phyloP scores from a whole-genome alignment of 2,888 invertebrate species.

The Callyntrura sp. region DNA sequence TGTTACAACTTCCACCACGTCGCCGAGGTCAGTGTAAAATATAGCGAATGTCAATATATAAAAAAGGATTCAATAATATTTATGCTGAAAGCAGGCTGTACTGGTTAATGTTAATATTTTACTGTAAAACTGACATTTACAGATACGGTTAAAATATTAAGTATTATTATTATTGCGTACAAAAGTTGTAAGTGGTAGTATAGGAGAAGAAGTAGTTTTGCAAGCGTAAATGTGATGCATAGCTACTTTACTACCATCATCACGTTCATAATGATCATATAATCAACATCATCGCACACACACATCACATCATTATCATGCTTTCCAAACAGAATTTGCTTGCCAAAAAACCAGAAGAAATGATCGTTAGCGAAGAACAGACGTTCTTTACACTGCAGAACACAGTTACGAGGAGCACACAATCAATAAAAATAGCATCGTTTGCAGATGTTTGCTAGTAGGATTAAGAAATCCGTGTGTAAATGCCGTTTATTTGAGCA shows the following conservation, averaged over 20 bases:
- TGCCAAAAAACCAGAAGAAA: conserved; percentile 61
- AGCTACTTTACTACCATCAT: conserved; percentile 36
- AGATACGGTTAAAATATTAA: neutral
- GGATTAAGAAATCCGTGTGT: conserved; percentile 7
- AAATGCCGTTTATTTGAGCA: neutral
- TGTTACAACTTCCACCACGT: conserved; percentile 9
- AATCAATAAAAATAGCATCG: conserved; percentile 76
- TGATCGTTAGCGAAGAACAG: conserved; percentile 47
- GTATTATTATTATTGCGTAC: conserved; percentile 10
- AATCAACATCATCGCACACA: conserved; percentile 46
- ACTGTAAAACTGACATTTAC: conserved; percentile 15
- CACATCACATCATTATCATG: conserved; percentile 61
- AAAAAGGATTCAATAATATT: neutral
- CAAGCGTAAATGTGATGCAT: conserved; percentile 40
- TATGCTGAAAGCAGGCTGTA: conserved; percentile 2
- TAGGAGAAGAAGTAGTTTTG: conserved; percentile 12
- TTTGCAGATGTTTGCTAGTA: conserved; percentile 75
- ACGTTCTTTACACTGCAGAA: conserved; percentile 16
- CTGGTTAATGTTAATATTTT: conserved; percentile 33
- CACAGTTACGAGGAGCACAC: conserved; percentile 18
- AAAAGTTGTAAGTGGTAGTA: conserved; percentile 13
- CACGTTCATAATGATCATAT: conserved; percentile 56
- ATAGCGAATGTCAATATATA: neutral
- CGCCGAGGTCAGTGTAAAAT: neutral
- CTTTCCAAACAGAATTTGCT: conserved; percentile 46